phyloP scores from a whole-genome alignment of 37 sponge, comb jelly and placozoan species.

The Haliclona indistincta region DNA sequence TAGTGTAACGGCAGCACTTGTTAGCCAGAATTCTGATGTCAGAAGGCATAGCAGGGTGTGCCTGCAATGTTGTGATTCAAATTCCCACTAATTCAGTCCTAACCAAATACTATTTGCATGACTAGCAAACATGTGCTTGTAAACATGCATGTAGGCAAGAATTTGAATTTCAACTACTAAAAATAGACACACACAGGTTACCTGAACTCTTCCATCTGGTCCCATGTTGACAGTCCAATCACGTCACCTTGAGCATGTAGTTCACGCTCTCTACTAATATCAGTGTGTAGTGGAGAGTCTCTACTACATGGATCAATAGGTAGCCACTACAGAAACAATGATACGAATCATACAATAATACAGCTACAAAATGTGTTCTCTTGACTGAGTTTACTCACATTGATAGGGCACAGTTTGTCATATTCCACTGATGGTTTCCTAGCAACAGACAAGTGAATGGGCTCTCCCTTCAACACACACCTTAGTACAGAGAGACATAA shows the following conservation, averaged over 20 bases:
- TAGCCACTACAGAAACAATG: constrained; percentile 34
- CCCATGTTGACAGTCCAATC: constrained; percentile 55
- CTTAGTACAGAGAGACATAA: constrained; percentile 12
- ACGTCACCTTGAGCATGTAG: constrained; percentile 6
- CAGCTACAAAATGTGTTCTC: not conserved
- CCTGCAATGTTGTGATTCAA: too few relatives aligned
- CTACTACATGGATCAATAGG: constrained; percentile 55
- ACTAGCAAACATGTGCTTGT: not conserved
- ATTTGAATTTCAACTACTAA: not conserved
- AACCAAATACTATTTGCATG: not conserved
- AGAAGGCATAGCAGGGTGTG: too few relatives aligned
- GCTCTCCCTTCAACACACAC: constrained; percentile 51
- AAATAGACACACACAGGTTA: not conserved
- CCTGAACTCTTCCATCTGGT: constrained; percentile 50
- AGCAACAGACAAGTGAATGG: constrained; percentile 49
- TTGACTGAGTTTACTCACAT: constrained; percentile 5
- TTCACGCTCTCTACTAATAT: constrained; percentile 3
- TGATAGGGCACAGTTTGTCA: constrained; percentile 28
- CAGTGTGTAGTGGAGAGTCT: constrained; percentile 42
- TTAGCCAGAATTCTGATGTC: too few relatives aligned
- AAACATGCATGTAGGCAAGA: not conserved
- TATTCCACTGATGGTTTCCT: constrained; percentile 18
- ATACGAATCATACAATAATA: not conserved
- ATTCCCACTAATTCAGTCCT: too few relatives aligned
- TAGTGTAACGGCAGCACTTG: too few relatives aligned